phyloP scores from a whole-genome alignment of 2,797 vertebrate genomes.

The Gymnothorax reevesii region DNA sequence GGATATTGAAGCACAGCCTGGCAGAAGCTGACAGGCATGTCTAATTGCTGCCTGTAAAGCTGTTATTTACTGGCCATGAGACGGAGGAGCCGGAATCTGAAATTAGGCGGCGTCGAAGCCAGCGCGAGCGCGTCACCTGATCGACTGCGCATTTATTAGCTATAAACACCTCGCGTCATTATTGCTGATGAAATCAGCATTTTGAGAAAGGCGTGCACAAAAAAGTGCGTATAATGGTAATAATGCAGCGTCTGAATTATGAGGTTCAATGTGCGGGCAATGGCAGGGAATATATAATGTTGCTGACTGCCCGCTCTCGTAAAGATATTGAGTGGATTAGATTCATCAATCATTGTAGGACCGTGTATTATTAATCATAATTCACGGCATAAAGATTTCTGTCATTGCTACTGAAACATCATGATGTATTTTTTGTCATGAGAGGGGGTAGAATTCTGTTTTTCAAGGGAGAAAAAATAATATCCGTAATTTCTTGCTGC shows the following conservation, averaged over 20 bases:
- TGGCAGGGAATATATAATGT: neutral
- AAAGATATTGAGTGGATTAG: neutral
- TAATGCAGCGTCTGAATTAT: neutral
- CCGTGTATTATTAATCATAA: neutral
- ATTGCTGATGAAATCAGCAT: neutral
- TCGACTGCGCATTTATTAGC: neutral
- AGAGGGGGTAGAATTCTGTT: neutral
- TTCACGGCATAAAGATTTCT: neutral
- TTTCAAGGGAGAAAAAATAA: too few relatives aligned
- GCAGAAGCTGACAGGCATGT: neutral
- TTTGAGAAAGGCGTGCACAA: neutral
- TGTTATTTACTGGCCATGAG: neutral
- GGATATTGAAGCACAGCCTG: neutral
- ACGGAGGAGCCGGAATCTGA: neutral
- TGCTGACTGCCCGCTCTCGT: neutral
- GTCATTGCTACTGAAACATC: neutral
- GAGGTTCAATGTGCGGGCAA: neutral
- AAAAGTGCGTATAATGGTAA: neutral
- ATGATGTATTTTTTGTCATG: neutral
- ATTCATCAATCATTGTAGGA: neutral
- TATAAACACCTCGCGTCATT: neutral
- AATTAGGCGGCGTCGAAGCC: neutral
- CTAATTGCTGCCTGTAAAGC: neutral
- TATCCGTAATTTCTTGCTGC: neutral
- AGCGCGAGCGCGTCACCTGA: neutral